These are phyloP conservation scores for Anguilla anguilla DNA, from an alignment of 2,797 vertebrate species.

Conservation along the genomic window DNA sequence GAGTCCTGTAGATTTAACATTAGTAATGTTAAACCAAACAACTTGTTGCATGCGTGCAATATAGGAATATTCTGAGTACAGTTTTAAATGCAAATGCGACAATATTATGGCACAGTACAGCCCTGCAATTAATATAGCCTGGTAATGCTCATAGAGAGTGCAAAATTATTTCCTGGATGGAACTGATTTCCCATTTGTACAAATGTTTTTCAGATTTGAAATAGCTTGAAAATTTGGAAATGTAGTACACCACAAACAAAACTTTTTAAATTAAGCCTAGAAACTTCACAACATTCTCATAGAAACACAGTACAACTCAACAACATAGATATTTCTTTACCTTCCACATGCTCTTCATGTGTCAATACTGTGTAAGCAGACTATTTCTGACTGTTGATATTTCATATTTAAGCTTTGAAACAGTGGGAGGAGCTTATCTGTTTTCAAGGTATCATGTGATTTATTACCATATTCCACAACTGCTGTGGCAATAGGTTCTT, in stretches of 20 bases:
- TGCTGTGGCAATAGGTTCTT: too few species aligned
- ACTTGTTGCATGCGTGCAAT: too few species aligned
- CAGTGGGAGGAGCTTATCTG: not conserved
- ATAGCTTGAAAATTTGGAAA: not conserved
- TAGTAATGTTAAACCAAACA: too few species aligned
- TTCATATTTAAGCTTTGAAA: not conserved
- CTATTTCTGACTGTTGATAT: not conserved
- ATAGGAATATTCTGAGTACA: too few species aligned
- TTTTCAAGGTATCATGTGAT: not conserved
- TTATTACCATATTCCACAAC: not conserved
- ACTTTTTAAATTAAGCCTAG: not conserved
- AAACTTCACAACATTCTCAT: not conserved
- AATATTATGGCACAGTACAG: too few species aligned
- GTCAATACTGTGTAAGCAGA: not conserved
- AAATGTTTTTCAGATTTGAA: not conserved
- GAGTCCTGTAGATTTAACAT: too few species aligned
- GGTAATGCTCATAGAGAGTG: too few species aligned
- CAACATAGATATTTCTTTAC: not conserved
- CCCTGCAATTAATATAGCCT: not conserved
- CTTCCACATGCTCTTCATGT: not conserved
- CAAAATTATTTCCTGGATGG: not conserved
- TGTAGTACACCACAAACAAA: not conserved
- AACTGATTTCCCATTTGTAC: not conserved
- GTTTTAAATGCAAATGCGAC: too few species aligned
- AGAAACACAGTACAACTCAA: not conserved